Conservation (phyloP, 1,140 invertebrate species). For the Micrasema minimum region DNA sequence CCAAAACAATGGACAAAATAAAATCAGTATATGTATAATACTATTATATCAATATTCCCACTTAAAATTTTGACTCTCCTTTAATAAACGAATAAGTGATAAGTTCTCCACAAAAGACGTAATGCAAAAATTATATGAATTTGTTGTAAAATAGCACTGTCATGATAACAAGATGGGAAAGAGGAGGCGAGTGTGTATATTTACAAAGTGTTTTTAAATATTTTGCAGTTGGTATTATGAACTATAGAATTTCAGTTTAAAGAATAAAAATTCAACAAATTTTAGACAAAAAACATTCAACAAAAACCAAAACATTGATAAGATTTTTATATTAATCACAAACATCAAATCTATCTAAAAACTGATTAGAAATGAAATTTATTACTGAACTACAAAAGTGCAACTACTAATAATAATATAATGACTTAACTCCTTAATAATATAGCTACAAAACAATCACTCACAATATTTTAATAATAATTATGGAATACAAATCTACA, state of each 20-base stretch:
- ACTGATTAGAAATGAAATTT: conserved; percentile 1
- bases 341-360: conserved; percentile 21
- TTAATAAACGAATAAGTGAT: neutral
- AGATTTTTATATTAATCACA: conserved; percentile 25
- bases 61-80: neutral
- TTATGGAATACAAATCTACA: too few species aligned
- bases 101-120: neutral
- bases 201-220: neutral
- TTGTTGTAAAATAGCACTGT: neutral
- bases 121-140: neutral
- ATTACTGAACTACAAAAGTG: conserved; percentile 20
- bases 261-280: too few species aligned
- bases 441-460: conserved; percentile 25
- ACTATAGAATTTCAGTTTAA: too few species aligned
- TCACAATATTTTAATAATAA: conserved; percentile 5
- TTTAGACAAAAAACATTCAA: conserved; percentile 1
- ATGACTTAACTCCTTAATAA: conserved; percentile 9
- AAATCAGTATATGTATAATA: neutral
- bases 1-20: neutral
- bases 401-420: conserved; percentile 35
- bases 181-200: neutral
- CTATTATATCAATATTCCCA: neutral
- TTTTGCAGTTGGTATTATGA: neutral
- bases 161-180: too few species aligned
- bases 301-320: neutral